phyloP scores from a whole-genome alignment of 2,113 vertebrate genomes.

The Suncus etruscus region DNA sequence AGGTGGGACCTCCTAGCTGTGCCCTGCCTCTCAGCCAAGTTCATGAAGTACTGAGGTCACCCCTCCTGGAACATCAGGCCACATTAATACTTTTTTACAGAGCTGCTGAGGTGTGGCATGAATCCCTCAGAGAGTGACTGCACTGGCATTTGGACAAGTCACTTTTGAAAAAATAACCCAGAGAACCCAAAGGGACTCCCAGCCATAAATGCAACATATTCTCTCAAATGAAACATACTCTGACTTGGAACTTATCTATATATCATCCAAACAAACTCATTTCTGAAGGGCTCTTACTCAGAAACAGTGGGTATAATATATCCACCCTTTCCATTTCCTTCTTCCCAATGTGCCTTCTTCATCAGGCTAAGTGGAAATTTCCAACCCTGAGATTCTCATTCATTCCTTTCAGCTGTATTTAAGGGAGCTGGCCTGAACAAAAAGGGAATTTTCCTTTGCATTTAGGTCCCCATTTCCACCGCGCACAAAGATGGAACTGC shows the following conservation, averaged over 20 bases:
- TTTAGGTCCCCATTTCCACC: background rate
- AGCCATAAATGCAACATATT: background rate
- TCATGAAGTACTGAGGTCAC: background rate
- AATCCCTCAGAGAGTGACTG: background rate
- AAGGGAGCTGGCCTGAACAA: background rate
- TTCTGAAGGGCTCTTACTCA: background rate
- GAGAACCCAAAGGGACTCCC: background rate
- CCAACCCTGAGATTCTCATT: background rate
- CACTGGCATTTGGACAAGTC: background rate
- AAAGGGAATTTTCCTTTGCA: background rate
- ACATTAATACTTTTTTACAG: background rate
- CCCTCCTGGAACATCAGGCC: background rate
- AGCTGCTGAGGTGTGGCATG: background rate
- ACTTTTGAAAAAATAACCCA: background rate
- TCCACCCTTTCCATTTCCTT: background rate
- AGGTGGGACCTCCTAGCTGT: background rate
- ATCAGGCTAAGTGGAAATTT: background rate
- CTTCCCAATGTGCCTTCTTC: background rate
- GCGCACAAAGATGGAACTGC: background rate
- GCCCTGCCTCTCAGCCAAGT: background rate
- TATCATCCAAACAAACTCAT: background rate
- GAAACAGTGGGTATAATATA: background rate
- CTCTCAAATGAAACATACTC: background rate
- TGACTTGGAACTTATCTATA: background rate
- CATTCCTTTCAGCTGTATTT: background rate